A percentile compares a stretch with the other conserved stretches of the same genome.
phyloP scores from a whole-genome alignment of 2,888 invertebrate species.

The Ennomos fuscantarius region DNA sequence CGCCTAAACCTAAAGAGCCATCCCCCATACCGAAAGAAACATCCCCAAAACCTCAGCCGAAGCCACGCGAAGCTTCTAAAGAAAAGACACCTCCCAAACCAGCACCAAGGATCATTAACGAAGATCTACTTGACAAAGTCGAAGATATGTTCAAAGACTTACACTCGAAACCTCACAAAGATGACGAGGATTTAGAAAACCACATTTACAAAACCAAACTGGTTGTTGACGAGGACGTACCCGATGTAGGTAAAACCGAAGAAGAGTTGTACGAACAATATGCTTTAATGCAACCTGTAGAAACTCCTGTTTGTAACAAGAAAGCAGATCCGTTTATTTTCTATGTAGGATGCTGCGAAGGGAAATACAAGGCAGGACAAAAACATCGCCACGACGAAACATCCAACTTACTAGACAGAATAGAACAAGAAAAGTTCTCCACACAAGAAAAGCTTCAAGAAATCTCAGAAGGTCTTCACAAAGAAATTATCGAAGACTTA shows the following conservation, averaged over 20 bases:
- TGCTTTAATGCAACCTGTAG: slow-evolving; percentile 77
- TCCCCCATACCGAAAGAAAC: slow-evolving; percentile 67
- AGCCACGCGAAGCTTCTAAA: slow-evolving; percentile 57
- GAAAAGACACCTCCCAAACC: slow-evolving; percentile 73
- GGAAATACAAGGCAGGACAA: slow-evolving; percentile 62
- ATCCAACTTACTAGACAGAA: slow-evolving; percentile 70
- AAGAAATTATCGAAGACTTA: slow-evolving; percentile 60
- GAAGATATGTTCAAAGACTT: slow-evolving; percentile 83
- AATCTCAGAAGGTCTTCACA: slow-evolving; percentile 57
- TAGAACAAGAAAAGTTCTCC: slow-evolving; percentile 75
- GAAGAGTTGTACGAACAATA: slow-evolving; percentile 73
- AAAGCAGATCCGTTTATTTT: slow-evolving; percentile 71
- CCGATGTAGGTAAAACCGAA: slow-evolving; percentile 45
- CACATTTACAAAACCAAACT: slow-evolving; percentile 73
- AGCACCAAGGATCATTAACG: slow-evolving; percentile 74
- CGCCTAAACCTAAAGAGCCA: slow-evolving; percentile 55
- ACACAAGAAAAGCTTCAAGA: slow-evolving; percentile 70
- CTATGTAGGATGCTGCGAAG: slow-evolving; percentile 71
- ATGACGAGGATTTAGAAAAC: slow-evolving; percentile 67
- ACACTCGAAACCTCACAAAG: slow-evolving; percentile 62
- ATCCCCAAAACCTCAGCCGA: slow-evolving; percentile 63
- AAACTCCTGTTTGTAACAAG: slow-evolving; percentile 64
- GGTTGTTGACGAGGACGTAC: slow-evolving; percentile 73
- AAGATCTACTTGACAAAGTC: slow-evolving; percentile 78
- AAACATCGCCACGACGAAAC: slow-evolving; percentile 78